Evolutionary conservation across 1,140 invertebrate species (phyloP).

Genomic region (Panagrolaimus sp.): DNA sequence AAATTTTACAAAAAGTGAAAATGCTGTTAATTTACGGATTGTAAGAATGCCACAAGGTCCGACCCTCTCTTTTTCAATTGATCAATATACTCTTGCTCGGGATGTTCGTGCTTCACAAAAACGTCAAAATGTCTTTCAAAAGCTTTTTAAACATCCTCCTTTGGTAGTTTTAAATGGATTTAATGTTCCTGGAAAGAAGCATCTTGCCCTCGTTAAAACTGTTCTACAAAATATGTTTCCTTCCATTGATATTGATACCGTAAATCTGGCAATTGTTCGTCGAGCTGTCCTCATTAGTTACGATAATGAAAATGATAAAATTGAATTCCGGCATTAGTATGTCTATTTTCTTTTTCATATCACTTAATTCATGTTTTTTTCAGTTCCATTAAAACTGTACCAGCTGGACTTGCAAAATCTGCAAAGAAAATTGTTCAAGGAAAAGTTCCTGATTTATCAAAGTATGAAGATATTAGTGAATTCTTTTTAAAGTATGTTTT

Average conservation of each 20-base stretch:
- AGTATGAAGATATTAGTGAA: constrained; percentile 81
- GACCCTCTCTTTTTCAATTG: constrained; percentile 64
- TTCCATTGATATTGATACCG: constrained; percentile 82
- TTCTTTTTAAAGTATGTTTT: constrained; percentile 74
- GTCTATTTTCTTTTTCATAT: constrained; percentile 60
- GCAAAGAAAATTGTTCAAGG: constrained; percentile 86
- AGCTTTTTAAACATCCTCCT: constrained; percentile 77
- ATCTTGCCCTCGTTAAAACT: constrained; percentile 82
- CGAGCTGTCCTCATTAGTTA: constrained; percentile 86
- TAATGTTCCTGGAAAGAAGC: constrained; percentile 67
- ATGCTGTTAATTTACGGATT: constrained; percentile 76
- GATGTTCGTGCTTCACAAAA: constrained; percentile 80
- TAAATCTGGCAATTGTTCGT: constrained; percentile 80
- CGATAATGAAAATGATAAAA: constrained; percentile 74
- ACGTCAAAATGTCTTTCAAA: constrained; percentile 71
- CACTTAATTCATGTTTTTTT: constrained; percentile 29
- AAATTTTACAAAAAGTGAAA: constrained; percentile 76
- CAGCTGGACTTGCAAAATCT: constrained; percentile 81
- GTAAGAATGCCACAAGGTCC: constrained; percentile 71
- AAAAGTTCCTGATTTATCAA: constrained; percentile 81
- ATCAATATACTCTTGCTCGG: constrained; percentile 73
- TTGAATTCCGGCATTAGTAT: constrained; percentile 87
- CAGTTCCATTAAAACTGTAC: constrained; percentile 66
- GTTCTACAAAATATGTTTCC: constrained; percentile 99
- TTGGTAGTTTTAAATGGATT: constrained; percentile 90